phyloP scores from a whole-genome alignment of 2,888 invertebrate species.

The Xestia xanthographa region DNA sequence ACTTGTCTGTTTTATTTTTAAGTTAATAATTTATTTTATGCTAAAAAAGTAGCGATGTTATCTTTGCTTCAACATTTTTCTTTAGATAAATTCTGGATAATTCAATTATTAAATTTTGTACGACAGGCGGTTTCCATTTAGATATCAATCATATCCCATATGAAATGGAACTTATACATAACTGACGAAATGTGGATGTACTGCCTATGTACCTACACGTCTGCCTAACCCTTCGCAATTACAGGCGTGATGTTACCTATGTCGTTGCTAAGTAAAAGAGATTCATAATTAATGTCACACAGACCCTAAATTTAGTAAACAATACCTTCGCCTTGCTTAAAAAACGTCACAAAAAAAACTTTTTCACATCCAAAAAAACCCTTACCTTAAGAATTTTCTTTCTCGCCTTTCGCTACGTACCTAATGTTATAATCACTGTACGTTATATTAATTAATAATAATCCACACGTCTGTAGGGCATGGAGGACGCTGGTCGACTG shows the following conservation, averaged over 20 bases:
- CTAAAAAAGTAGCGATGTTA: neutral
- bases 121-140: neutral
- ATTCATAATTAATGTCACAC: neutral
- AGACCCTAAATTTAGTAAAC: neutral
- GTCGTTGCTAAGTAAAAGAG: neutral
- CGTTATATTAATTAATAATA: conserved; percentile 10
- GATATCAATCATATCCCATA: neutral
- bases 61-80: neutral
- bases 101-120: neutral
- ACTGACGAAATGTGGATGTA: neutral
- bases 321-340: neutral
- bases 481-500: conserved; percentile 44
- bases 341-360: neutral
- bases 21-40: neutral
- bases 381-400: conserved; percentile 52
- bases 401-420: conserved; percentile 18
- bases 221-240: neutral
- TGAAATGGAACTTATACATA: neutral
- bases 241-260: neutral
- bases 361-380: neutral
- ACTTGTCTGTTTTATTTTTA: neutral
- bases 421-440: conserved; percentile 34
- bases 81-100: neutral
- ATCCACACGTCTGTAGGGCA: conserved; percentile 33
- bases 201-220: neutral